phyloP scores from a whole-genome alignment of 2,888 invertebrate genomes.

The Himalopsyche japonica region DNA sequence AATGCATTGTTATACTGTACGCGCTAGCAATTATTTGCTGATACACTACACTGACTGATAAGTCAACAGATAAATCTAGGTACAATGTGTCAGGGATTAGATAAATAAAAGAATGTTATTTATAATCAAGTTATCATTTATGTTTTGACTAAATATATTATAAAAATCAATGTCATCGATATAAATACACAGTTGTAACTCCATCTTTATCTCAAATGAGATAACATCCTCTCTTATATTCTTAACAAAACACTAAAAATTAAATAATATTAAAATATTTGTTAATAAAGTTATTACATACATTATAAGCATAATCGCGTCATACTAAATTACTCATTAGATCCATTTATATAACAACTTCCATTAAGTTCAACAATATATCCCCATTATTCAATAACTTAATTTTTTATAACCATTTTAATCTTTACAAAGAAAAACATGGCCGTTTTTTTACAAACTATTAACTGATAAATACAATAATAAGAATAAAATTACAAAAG shows the following conservation, averaged over 20 bases:
- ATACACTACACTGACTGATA: too few species aligned
- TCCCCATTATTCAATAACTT: neutral
- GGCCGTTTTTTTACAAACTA: neutral
- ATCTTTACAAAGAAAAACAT: neutral
- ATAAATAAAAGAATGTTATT: neutral
- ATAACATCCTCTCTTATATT: neutral
- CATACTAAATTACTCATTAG: neutral
- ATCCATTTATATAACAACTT: neutral
- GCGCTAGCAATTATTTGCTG: too few species aligned
- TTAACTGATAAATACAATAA: neutral
- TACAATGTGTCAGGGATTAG: neutral
- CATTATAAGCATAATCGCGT: neutral
- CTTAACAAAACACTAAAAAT: neutral
- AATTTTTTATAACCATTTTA: neutral
- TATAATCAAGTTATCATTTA: conserved; percentile 11
- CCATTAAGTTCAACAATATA: neutral
- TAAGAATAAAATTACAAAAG: too few species aligned
- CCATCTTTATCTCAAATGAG: neutral
- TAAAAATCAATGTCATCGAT: conserved; percentile 16
- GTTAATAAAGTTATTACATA: neutral
- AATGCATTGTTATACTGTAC: too few species aligned
- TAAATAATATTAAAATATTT: neutral
- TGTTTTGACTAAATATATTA: conserved; percentile 19
- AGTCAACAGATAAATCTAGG: too few species aligned
- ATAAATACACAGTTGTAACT: conserved; percentile 9